Conservation (phyloP, 2,113 vertebrate species). For the Pholis gunnellus region DNA sequence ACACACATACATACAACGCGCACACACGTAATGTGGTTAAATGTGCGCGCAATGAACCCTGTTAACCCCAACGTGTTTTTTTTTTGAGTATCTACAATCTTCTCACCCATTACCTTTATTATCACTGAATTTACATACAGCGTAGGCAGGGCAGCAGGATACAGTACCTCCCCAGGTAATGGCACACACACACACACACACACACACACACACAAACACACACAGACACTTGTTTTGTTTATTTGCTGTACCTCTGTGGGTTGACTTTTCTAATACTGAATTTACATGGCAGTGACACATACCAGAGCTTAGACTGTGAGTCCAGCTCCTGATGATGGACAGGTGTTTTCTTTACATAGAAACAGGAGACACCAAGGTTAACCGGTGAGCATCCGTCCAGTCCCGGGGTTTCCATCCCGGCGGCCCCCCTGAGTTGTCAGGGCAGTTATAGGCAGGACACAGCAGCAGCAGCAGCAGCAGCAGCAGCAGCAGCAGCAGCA, state of each 20-base stretch:
- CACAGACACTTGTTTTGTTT: constrained; percentile 29
- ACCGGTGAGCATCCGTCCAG: constrained; percentile 14
- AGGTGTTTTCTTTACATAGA: constrained; percentile 54
- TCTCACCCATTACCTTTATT: constrained; percentile 48
- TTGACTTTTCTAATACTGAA: constrained; percentile 53
- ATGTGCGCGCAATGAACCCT: constrained; percentile 51
- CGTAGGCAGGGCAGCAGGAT: constrained; percentile 36
- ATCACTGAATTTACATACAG: constrained; percentile 19
- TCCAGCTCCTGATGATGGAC: constrained; percentile 41
- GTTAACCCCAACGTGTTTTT: constrained; percentile 60
- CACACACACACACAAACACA: constrained; percentile 23
- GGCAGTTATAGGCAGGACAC: constrained; percentile 67
- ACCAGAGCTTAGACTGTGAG: constrained; percentile 40
- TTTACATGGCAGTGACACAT: constrained; percentile 41
- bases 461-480: constrained; percentile 59
- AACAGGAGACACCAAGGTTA: constrained; percentile 42
- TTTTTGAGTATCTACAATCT: constrained; percentile 14
- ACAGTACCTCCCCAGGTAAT: constrained; percentile 31
- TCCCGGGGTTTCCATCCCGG: constrained; percentile 43
- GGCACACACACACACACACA: constrained; percentile 31
- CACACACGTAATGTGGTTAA: constrained; percentile 26
- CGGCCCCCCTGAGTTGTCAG: constrained; percentile 53
- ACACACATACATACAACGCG: constrained; percentile 11
- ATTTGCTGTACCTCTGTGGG: constrained; percentile 20
- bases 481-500: constrained; percentile 58